These are phyloP conservation scores for Emydocephalus ijimae DNA, from an alignment of 2,113 vertebrate genomes.

Conservation along the genomic window DNA sequence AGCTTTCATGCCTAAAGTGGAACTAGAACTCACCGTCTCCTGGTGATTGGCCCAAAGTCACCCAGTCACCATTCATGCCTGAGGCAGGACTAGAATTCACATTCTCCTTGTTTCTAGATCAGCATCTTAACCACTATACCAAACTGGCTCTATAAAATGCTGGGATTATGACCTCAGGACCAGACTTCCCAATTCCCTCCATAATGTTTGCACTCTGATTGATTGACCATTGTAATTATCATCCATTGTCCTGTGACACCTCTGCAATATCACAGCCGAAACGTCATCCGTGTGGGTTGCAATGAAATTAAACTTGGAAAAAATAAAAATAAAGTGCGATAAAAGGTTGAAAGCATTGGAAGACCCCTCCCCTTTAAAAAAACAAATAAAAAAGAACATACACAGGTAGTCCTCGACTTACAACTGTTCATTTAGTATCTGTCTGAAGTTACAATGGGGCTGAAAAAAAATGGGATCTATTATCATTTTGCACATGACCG, in stretches of 20 bases:
- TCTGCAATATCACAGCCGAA: background rate
- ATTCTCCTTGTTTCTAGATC: background rate
- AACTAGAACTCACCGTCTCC: background rate
- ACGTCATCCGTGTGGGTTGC: background rate
- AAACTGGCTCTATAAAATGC: background rate
- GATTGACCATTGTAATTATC: background rate
- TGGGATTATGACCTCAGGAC: background rate
- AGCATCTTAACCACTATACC: too few species aligned
- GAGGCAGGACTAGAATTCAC: too few species aligned
- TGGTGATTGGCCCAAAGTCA: too few species aligned
- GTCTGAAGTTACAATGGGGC: too few species aligned
- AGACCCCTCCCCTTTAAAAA: too few species aligned
- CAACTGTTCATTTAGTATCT: too few species aligned
- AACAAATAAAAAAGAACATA: background rate
- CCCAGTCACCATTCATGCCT: too few species aligned
- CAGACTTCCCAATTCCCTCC: background rate
- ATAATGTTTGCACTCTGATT: background rate
- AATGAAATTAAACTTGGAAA: background rate
- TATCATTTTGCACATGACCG: too few species aligned
- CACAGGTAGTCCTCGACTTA: too few species aligned
- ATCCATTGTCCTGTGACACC: background rate
- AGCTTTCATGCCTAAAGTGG: background rate
- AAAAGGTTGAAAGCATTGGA: background rate
- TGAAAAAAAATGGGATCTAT: too few species aligned
- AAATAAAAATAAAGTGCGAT: background rate